Percentiles rank a stretch among this genome's conserved stretches.
These are phyloP conservation scores for Euphonia xanthogaster DNA, from an alignment of 2,797 vertebrate species.

Conservation along the genomic window DNA sequence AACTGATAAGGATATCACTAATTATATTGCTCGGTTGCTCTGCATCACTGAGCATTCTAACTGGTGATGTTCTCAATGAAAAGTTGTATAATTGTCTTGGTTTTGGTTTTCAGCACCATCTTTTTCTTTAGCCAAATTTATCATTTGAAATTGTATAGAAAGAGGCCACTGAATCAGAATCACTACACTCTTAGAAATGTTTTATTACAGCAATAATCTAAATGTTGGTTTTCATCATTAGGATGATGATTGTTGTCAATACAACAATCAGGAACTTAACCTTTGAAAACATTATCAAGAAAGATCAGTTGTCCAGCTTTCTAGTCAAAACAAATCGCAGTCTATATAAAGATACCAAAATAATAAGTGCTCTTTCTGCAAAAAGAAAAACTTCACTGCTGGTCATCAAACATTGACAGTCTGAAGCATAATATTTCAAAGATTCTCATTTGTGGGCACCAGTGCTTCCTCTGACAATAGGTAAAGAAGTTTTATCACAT, in stretches of 20 bases:
- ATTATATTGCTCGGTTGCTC: not conserved
- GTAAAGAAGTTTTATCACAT: not conserved
- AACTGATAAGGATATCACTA: not conserved
- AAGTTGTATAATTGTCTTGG: not conserved
- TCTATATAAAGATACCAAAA: not conserved
- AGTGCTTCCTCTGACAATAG: not conserved
- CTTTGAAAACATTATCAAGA: not conserved
- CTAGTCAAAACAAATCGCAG: not conserved
- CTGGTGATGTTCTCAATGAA: not conserved
- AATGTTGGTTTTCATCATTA: not conserved
- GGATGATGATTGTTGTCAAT: not conserved
- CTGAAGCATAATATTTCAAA: not conserved
- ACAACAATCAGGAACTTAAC: not conserved
- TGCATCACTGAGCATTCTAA: not conserved
- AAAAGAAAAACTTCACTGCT: not conserved
- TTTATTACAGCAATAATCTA: not conserved
- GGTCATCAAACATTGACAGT: not conserved
- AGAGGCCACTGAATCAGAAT: not conserved
- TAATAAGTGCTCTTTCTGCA: not conserved
- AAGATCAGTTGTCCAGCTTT: not conserved
- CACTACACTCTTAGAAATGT: not conserved
- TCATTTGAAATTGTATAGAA: not conserved
- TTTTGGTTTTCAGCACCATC: not conserved
- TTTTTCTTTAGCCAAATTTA: not conserved
- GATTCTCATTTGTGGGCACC: not conserved